Evolutionary conservation across 2,113 vertebrate genomes (phyloP), one percentile per base, ranked within the genome.

Genomic region (Pterophyllum scalare): DNA sequence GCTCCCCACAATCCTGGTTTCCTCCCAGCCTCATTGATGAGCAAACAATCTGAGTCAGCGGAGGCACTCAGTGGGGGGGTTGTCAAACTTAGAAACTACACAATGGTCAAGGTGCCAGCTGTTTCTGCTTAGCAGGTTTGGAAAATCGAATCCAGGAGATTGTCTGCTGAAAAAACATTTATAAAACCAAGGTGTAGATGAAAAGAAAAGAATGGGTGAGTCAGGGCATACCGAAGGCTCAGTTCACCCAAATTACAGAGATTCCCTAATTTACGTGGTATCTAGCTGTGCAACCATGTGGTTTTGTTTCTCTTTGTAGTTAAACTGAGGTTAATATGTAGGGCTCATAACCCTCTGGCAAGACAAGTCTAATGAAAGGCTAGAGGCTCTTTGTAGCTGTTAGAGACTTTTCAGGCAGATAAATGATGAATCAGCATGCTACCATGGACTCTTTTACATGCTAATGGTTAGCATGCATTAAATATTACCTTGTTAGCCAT

Each of bases 1-100:
- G 89, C 89, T 54, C 89, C 84, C 81, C 78, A 33, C 22, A 1
- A 14, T 70, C n/a, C 33, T 80, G 81, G 70, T 72, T 87, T 52
- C 13, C 54, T 38, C 46, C 26, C 26, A 10, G 20, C 22, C 77
- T 43, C 35, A 17, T n/a, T 17, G 19, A 33, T 13, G 20, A 31
- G 9, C 14, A 46, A 31, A 62, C 49, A 60, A 6, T 43, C n/a
- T 15, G 61, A 40, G 35, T 62, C 4, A 1, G 15, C 52, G 67
- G 33, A 64, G 65, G 61, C 82, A 75, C 78, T 75, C n/a, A 46
- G 43, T 70, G 75, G 78, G 75, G 82, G 24, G 82, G 24, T 90
- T 90, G 91, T 92, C 81, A 2, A 75, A 59, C 22, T 24, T 52
- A 28, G 38, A 70, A 52, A 80, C 15, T 22, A 28, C 12, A 64